phyloP scores from a whole-genome alignment of 2,113 vertebrate genomes.

The Benitochromis conjunctus region DNA sequence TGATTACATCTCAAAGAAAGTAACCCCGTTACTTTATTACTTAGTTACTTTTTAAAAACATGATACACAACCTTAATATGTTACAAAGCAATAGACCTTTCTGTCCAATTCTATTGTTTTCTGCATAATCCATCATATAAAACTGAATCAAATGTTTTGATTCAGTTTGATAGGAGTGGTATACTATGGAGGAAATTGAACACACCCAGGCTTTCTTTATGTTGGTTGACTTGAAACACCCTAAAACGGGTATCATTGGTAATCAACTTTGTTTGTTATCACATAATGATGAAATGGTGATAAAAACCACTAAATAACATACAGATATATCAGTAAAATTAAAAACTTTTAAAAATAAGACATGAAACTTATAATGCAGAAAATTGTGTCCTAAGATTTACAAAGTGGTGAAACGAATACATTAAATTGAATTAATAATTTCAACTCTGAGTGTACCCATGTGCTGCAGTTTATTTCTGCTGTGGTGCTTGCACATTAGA shows the following conservation, averaged over 20 bases:
- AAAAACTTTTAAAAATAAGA: fast-evolving
- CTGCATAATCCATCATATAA: too few relatives aligned
- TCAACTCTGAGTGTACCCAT: not conserved
- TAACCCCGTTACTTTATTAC: too few relatives aligned
- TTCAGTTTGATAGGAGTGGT: too few relatives aligned
- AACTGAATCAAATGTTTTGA: too few relatives aligned
- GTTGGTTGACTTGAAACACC: not conserved
- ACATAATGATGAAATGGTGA: not conserved
- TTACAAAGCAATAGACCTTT: too few relatives aligned
- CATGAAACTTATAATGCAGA: not conserved
- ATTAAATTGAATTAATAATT: not conserved
- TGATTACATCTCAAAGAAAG: too few relatives aligned
- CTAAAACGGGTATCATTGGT: not conserved
- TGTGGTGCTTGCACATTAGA: not conserved
- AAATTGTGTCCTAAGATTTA: not conserved
- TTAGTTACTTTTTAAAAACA: too few relatives aligned
- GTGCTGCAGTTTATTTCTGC: not conserved
- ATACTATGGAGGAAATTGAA: not conserved
- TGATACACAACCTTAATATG: too few relatives aligned
- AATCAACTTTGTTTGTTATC: not conserved
- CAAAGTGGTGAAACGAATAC: not conserved
- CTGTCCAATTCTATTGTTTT: too few relatives aligned
- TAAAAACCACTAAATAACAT: not conserved
- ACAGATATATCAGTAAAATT: not conserved
- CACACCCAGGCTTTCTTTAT: not conserved